Evolutionary conservation across 2,113 vertebrate genomes (phyloP), one percentile per base, ranked within the genome.

Genomic region (Rhizomys pruinosus): DNA sequence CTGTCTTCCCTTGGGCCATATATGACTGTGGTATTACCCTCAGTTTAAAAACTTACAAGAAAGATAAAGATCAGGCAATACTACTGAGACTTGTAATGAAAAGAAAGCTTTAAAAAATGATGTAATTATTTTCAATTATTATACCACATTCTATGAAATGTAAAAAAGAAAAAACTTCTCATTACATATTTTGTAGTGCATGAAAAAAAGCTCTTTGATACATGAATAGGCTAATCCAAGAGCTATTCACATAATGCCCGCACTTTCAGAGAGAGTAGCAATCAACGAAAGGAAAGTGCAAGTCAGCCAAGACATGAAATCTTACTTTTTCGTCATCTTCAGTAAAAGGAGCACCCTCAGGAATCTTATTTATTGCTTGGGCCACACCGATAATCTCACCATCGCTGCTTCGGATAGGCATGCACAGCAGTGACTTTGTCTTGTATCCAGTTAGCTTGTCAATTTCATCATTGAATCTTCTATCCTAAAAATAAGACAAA

Each of bases 401-500:
- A 55, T 99, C 99, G 66, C 99, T 99, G 98, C 98, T 99, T 95
- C 97, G 98, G 95, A 99, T 99, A 64, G 99, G 99, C 99, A 99
- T 99, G 94, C 99, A 99, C 96, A 99, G 47, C 69, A 99, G 98
- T 0, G 99, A 99, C 97, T 99, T 99, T 72, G 99, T 99, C 98
- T 99, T 99, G 97, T 99, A 99, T 39, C 99, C 99, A 23, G 99
- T 99, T 93, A 99, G 97, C 97, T 99, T 99, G 98, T 99, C 99
- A 13, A 99, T 99, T 98, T 99, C 99, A 90, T 99, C 99, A 96
- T 99, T 99, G 98, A 99, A 99, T 80, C 99, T 98, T 61, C 98
- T 98, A 97, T 99, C 99, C 99, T 99, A 98, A 68, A 90, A 97
- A 94, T 95, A 94, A 94, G 84, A 94, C 61, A 96, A 95, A 97